A percentile compares a stretch with the other conserved stretches of the same genome.
Conservation (phyloP, 1,140 invertebrate genomes). For the Nilaparvata lugens region DNA sequence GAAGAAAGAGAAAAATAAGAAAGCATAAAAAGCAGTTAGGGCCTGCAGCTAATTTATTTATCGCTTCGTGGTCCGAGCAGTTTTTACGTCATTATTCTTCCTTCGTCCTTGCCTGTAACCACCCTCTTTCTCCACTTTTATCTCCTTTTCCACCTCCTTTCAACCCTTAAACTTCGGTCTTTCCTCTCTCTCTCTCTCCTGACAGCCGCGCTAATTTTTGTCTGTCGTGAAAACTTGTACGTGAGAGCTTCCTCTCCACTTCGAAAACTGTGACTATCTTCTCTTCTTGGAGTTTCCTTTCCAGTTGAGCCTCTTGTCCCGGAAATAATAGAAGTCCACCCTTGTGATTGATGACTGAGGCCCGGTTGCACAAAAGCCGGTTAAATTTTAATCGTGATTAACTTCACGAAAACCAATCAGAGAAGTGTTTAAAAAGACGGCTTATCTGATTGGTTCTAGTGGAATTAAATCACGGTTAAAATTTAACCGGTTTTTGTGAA, state of each 20-base stretch:
- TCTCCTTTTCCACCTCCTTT: neutral
- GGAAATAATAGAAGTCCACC: too few species aligned
- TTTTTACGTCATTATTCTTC: conserved; percentile 33
- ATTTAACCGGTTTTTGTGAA: too few species aligned
- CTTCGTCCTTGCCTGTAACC: conserved; percentile 30
- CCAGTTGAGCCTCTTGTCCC: neutral
- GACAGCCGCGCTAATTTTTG: too few species aligned
- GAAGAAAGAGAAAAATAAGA: conserved; percentile 19
- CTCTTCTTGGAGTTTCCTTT: neutral
- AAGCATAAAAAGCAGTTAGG: conserved; percentile 31
- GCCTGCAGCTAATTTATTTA: conserved; percentile 34
- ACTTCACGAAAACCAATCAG: too few species aligned
- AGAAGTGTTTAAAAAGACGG: too few species aligned
- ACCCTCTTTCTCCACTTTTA: conserved; percentile 1
- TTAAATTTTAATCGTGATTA: too few species aligned
- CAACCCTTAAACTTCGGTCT: too few species aligned
- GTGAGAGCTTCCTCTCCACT: neutral
- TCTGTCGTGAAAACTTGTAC: neutral
- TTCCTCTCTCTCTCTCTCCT: too few species aligned
- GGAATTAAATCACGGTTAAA: too few species aligned
- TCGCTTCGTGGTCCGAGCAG: conserved; percentile 25
- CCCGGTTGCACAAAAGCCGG: too few species aligned
- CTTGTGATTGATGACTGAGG: too few species aligned
- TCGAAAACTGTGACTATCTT: neutral
- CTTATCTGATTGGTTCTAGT: too few species aligned